These are phyloP conservation scores for Oreochromis niloticus DNA, from an alignment of 2,113 vertebrate genomes.

Conservation along the genomic window DNA sequence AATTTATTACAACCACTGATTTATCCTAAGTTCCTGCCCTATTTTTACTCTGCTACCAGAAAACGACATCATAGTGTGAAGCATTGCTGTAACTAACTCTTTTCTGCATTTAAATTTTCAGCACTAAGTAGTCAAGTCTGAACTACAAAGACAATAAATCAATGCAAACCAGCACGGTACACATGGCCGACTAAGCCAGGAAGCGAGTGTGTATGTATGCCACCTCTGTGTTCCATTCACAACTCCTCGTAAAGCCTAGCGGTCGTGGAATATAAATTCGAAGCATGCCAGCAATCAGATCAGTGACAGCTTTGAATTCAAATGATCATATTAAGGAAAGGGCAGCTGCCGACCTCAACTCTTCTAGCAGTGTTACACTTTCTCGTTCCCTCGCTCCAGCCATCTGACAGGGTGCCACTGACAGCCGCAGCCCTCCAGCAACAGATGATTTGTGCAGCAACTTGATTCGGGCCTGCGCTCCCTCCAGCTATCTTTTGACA, in stretches of 20 bases:
- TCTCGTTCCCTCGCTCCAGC: constrained; percentile 6
- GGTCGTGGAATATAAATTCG: constrained; percentile 15
- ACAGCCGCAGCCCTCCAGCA: constrained; percentile 11
- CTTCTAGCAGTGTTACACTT: background rate
- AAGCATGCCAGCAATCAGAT: constrained; percentile 26
- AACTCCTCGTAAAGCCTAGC: background rate
- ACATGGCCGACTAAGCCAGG: background rate
- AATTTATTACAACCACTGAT: background rate
- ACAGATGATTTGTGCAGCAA: constrained; percentile 42
- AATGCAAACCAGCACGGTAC: background rate
- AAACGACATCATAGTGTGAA: background rate
- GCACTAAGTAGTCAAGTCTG: background rate
- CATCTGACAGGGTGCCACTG: constrained; percentile 16
- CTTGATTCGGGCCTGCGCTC: constrained; percentile 19
- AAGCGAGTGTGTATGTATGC: background rate
- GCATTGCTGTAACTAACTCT: background rate
- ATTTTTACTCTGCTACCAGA: background rate
- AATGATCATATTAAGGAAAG: constrained; percentile 35
- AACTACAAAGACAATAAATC: background rate
- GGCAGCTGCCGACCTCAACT: background rate
- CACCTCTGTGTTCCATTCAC: background rate
- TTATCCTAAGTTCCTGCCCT: background rate
- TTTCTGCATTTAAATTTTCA: background rate
- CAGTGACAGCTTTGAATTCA: constrained; percentile 43
- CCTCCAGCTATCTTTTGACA: constrained; percentile 11